Base-by-base conservation (phyloP, 53 echinoderm and acorn worm species). In the Antedon mediterranea region DNA sequence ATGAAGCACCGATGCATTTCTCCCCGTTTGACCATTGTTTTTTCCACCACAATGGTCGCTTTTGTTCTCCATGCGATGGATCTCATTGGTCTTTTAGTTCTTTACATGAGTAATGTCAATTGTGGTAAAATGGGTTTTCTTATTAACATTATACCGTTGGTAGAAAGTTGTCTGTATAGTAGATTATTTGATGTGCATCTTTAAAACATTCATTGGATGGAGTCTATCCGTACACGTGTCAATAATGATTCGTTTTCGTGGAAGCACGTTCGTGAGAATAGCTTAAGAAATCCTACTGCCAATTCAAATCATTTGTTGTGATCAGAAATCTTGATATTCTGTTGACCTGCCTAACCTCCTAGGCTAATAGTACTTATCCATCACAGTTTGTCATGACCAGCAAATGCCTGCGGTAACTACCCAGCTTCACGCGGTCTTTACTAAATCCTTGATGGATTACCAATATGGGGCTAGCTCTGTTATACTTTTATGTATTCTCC, bases 351-450 rank as follows among this genome's bases (percentile, higher is more conserved):
- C 9, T 57, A 57, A 57, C 57, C 57, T 57, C 20, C 57, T 57
- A 57, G 57, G 57, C 57, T 57, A 57, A 57, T 57, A 57, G 57
- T 23, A 6, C 7, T 57, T 13, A 57, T 57, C 57, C 57, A 57
- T 57, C 57, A 57, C 57, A 57, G 57, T 57, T 57, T 57, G 57
- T 57, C 57, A 57, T 57, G 57, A 57, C 57, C 57, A 57, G 57
- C 20, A 26, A 57, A 57, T 57, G 57, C 57, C 57, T 57, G 57
- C 57, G 57, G 57, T 57, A 57, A 57, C 57, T 57, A 57, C 57
- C 57, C 57, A 23, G 57, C 57, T 57, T 57, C 57, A 2, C 57
- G 23, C 1, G 57, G 57, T 57, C 57, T 57, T 57, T 57, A 18
- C 57, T 57, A 57, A 57, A 57, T 57, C 57, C 57, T 57, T 57